Conservation (phyloP, 2,113 vertebrate species). For the Anoura caudifer region DNA sequence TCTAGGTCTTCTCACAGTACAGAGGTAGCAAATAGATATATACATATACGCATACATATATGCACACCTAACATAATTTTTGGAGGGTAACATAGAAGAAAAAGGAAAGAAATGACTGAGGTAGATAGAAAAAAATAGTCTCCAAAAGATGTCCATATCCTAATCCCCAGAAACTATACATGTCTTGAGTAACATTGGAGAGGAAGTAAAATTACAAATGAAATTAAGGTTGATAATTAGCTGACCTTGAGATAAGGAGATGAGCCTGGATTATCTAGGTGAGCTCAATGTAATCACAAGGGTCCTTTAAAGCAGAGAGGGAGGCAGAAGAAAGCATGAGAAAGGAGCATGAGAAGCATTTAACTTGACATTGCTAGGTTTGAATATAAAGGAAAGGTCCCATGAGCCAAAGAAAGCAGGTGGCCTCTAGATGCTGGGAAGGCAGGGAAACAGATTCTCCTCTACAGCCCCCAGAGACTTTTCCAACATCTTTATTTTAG, state of each 20-base stretch:
- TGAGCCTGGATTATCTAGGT: neutral
- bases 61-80: neutral
- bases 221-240: neutral
- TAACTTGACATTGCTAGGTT: neutral
- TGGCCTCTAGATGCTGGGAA: neutral
- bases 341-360: neutral
- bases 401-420: neutral
- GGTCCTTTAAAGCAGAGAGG: neutral
- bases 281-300: neutral
- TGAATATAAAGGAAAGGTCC: neutral
- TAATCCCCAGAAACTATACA: neutral
- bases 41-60: neutral
- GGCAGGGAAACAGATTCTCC: neutral
- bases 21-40: neutral
- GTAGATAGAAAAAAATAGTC: neutral
- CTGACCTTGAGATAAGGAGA: neutral
- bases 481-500: neutral
- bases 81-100: neutral
- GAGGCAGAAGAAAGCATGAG: neutral
- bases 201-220: neutral
- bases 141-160: neutral
- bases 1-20: neutral
- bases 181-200: neutral
- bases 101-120: neutral
- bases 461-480: neutral